Percentiles rank a stretch among this genome's conserved stretches.
Conservation (phyloP, 2,113 vertebrate species). For the Rhipidura dahli region DNA sequence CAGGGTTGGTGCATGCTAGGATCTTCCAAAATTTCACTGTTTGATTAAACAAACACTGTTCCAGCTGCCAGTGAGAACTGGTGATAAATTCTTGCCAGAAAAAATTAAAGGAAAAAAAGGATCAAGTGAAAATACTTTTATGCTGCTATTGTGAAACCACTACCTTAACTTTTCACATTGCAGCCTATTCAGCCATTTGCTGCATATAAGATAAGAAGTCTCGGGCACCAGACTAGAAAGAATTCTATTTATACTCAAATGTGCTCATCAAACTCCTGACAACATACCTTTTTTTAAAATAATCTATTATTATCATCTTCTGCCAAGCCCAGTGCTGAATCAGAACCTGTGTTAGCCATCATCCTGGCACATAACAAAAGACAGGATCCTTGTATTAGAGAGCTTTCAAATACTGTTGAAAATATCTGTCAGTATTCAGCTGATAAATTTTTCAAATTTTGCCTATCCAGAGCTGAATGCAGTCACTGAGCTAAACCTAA, state of each 20-base stretch:
- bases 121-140: neutral
- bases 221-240: neutral
- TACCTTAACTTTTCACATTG: neutral
- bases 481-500: neutral
- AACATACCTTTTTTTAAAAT: neutral
- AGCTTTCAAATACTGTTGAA: neutral
- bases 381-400: neutral
- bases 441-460: neutral
- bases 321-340: neutral
- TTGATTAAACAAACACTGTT: neutral
- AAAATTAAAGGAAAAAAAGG: neutral
- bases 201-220: neutral
- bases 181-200: neutral
- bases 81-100: neutral
- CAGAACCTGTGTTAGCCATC: neutral
- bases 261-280: neutral
- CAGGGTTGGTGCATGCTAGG: neutral
- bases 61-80: neutral
- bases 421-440: neutral
- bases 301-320: neutral
- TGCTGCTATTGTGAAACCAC: neutral
- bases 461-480: neutral
- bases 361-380: neutral
- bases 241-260: slow-evolving; percentile 1
- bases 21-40: neutral